Evolutionary conservation across 2,888 invertebrate genomes (phyloP).

Genomic region (Unio pictorum): DNA sequence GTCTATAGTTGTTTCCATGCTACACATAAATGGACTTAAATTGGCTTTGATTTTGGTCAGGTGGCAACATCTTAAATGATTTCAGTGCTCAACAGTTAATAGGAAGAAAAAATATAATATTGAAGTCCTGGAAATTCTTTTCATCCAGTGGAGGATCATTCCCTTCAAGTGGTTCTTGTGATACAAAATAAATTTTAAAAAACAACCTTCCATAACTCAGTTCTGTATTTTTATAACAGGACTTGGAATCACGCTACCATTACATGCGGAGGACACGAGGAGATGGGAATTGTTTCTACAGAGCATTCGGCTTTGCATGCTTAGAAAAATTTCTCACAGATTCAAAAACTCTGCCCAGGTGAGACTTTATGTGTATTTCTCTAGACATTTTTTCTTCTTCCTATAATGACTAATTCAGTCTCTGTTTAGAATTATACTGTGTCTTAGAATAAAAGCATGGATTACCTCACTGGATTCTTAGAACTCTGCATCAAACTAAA

Average conservation of each 20-base stretch:
- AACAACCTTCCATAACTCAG: background rate
- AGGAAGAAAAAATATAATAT: background rate
- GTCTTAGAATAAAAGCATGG: no score
- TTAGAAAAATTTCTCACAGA: constrained; percentile 90
- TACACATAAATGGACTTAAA: no score
- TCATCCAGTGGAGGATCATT: no score
- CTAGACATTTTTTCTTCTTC: background rate
- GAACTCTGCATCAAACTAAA: no score
- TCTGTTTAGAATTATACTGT: no score
- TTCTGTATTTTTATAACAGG: constrained; percentile 53
- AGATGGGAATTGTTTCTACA: constrained; percentile 98
- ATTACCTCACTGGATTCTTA: no score
- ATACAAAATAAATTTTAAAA: background rate
- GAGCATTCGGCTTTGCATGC: constrained; percentile 95
- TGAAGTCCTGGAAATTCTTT: background rate
- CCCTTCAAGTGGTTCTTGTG: background rate
- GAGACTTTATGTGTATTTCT: constrained; percentile 16
- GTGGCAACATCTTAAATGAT: no score
- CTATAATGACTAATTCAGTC: background rate
- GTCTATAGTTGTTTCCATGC: no score
- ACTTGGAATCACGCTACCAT: constrained; percentile 85
- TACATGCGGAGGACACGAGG: constrained; percentile 91
- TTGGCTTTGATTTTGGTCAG: no score
- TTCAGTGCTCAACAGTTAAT: no score
- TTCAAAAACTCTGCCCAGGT: constrained; percentile 85